These are phyloP conservation scores for Polypedilum pembai DNA, from an alignment of 1,140 invertebrate genomes.

Conservation along the genomic window DNA sequence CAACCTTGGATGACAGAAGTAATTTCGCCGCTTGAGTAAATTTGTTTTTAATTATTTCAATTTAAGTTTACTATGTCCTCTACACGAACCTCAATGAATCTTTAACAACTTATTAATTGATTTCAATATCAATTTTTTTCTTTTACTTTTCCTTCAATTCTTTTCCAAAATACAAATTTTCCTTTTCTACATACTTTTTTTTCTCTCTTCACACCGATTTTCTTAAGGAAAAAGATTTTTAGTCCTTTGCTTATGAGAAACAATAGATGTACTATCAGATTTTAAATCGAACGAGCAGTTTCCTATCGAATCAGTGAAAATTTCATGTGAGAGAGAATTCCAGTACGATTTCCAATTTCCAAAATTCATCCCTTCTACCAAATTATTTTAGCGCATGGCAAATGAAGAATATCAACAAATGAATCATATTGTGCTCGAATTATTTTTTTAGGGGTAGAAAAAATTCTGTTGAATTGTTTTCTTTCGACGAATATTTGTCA, in stretches of 20 bases:
- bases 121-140: neutral
- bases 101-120: neutral
- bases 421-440: neutral
- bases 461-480: no score
- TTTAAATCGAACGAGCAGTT: slow-evolving; percentile 17
- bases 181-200: neutral
- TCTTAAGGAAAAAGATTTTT: neutral
- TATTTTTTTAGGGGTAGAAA: neutral
- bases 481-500: no score
- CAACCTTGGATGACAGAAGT: neutral
- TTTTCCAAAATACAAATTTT: neutral
- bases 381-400: neutral
- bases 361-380: neutral
- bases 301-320: slow-evolving; percentile 13
- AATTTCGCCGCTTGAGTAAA: neutral
- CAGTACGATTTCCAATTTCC: neutral
- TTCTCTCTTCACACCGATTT: neutral
- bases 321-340: slow-evolving; percentile 13
- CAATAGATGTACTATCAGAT: slow-evolving; percentile 27
- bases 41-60: neutral
- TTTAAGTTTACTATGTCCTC: neutral
- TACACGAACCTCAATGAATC: neutral
- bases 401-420: neutral
- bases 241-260: slow-evolving; percentile 26
- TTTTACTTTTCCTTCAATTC: neutral